phyloP scores from a whole-genome alignment of 2,797 vertebrate genomes.

The Girardinus metallicus region DNA sequence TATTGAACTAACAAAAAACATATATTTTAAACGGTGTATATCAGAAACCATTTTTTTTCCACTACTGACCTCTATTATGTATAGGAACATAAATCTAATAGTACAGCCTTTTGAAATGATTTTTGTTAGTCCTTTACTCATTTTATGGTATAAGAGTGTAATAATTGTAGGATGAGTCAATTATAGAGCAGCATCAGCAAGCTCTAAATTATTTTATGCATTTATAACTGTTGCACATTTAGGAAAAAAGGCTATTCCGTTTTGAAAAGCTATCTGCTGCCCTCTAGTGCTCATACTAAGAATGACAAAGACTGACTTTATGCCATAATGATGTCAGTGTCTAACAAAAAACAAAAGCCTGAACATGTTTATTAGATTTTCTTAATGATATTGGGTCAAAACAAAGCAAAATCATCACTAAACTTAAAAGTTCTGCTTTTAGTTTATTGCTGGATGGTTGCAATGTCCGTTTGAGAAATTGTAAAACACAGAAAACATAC shows the following conservation, averaged over 20 bases:
- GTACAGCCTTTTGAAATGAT: not conserved
- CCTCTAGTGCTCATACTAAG: slow-evolving; percentile 26
- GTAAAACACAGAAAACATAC: not conserved
- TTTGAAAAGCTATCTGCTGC: slow-evolving; percentile 40
- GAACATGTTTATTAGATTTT: not conserved
- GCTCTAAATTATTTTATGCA: not conserved
- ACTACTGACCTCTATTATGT: not conserved
- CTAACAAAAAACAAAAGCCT: not conserved
- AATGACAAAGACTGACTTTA: not conserved
- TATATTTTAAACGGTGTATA: not conserved
- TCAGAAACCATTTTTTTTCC: not conserved
- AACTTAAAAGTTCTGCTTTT: not conserved
- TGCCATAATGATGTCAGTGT: not conserved
- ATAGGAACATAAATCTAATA: not conserved
- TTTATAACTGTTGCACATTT: not conserved
- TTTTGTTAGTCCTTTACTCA: not conserved
- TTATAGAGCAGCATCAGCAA: not conserved
- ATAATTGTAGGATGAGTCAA: not conserved
- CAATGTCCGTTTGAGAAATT: not conserved
- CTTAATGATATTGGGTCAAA: not conserved
- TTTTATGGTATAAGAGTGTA: not conserved
- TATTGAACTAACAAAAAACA: not conserved
- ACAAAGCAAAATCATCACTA: not conserved
- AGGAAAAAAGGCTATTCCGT: not conserved
- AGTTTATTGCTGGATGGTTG: not conserved